Evolutionary conservation across 2,113 vertebrate genomes (phyloP).

Genomic region (Cololabis saira): DNA sequence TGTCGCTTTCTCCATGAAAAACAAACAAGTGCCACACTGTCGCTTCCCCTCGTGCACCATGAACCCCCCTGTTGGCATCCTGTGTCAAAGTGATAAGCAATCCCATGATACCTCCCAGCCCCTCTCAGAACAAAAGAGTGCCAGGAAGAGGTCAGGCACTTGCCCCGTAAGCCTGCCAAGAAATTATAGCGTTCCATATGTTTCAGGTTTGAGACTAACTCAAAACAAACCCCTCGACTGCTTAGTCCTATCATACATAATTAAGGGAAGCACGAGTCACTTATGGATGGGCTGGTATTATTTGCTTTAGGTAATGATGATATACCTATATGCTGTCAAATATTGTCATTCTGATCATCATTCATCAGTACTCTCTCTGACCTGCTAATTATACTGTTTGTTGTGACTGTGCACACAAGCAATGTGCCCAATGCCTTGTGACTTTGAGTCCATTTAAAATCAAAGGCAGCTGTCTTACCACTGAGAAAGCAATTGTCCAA

Average conservation of each 20-base stretch:
- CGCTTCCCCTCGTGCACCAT: conserved; percentile 74
- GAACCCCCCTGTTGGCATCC: conserved; percentile 71
- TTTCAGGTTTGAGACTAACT: conserved; percentile 68
- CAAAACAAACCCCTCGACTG: conserved; percentile 68
- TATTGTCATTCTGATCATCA: conserved; percentile 37
- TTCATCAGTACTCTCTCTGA: conserved; percentile 38
- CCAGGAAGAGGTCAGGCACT: conserved; percentile 71
- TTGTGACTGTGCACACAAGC: conserved; percentile 50
- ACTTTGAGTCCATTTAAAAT: conserved; percentile 15
- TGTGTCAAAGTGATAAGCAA: conserved; percentile 78
- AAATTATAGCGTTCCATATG: conserved; percentile 64
- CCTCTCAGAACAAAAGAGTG: conserved; percentile 71
- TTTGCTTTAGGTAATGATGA: conserved; percentile 56
- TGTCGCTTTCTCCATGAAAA: conserved; percentile 65
- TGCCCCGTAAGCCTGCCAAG: conserved; percentile 63
- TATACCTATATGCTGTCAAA: conserved; percentile 66
- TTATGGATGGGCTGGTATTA: conserved; percentile 33
- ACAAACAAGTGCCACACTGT: conserved; percentile 71
- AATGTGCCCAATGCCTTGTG: neutral
- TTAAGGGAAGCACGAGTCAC: conserved; percentile 59
- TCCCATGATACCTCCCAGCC: conserved; percentile 65
- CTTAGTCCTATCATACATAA: conserved; percentile 41
- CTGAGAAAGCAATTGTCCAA: conserved; percentile 25
- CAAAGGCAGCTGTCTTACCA: conserved; percentile 30
- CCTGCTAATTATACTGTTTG: conserved; percentile 55